phyloP scores from a whole-genome alignment of 53 echinoderm and acorn worm genomes.

The Zoroaster sp. region DNA sequence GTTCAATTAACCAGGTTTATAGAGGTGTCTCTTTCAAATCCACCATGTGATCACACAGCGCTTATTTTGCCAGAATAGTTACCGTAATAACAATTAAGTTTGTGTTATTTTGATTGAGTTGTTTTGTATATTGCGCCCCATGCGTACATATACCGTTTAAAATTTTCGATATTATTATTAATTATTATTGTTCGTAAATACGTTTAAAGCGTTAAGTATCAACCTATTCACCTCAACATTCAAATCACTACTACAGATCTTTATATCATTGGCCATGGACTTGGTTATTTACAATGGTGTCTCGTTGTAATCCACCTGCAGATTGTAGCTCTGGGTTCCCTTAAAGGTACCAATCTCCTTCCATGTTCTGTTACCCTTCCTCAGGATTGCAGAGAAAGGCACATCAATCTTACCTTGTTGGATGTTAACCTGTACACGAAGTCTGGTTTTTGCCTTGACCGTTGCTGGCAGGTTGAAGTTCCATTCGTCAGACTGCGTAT shows the following conservation, averaged over 20 bases:
- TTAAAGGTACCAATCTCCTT: conserved; percentile 31
- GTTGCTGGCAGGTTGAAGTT: conserved; percentile 22
- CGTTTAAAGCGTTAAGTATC: no score
- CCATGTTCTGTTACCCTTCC: conserved; percentile 34
- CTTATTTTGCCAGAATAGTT: no score
- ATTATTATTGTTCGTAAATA: no score
- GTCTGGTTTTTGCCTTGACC: conserved; percentile 10
- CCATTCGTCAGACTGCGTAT: conserved; percentile 53
- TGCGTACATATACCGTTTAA: not conserved
- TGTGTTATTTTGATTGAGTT: no score
- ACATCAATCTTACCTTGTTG: conserved; percentile 53
- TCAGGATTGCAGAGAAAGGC: conserved; percentile 20
- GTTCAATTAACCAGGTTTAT: no score
- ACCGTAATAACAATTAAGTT: no score
- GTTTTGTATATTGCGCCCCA: no score
- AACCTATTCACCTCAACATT: not conserved
- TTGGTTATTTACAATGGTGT: not conserved
- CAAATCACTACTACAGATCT: not conserved
- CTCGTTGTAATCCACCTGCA: conserved; percentile 49
- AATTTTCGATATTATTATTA: not conserved
- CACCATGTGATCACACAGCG: no score
- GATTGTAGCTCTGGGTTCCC: conserved; percentile 54
- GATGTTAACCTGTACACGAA: conserved; percentile 22
- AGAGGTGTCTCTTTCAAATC: no score
- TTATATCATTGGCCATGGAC: not conserved